Base-by-base conservation (phyloP, 2,113 vertebrate genomes). In the Anguilla japonica region DNA sequence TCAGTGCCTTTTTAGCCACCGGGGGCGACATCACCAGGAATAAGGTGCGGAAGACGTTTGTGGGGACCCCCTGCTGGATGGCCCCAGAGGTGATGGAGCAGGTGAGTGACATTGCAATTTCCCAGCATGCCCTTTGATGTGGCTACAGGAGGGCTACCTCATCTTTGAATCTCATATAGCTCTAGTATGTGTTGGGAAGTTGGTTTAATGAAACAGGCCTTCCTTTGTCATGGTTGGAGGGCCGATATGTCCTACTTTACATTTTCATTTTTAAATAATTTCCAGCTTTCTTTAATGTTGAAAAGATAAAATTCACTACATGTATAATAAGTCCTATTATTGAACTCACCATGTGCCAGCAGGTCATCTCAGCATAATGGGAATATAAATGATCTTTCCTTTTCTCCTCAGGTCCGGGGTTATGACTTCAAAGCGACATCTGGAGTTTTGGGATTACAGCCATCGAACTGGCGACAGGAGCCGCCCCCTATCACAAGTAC, bases 391-490 rank as follows among this genome's bases (percentile, higher is more conserved):
- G 43, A 46, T 46, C 41, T 46, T 15, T 85, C 41, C 41, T 1
- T 0, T 86, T 6, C 60, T 60, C 67, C 80, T 50, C 91, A 99
- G 98, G 98, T 99, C 71, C 96, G 97, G 90, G 98, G 98, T 79
- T 99, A 99, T 13, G 98, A 99, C 92, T 99, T 99, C 93, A 99
- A 99, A 95, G 98, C 98, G 40, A 99, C 91, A 99, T 99, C 92
- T 99, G 98, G 98, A 99, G 98, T 93, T 99, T 99, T 91, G 98
- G 97, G n/a, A 99, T 99, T 91, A 99, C 98, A 11, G 98, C 98
- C 43, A 99, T 99, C 1, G 98, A 99, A 89, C 91, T 99, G 88
- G 98, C 98, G 46, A 99, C 98, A 0, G 98, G 98, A 63, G 97
- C 98, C 5, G 98, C 98, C 86, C 98, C 98, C 41, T 99, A 99